Evolutionary conservation across 2,113 vertebrate genomes (phyloP), one percentile per base, ranked within the genome.

Genomic region (Cyprinodon variegatus): DNA sequence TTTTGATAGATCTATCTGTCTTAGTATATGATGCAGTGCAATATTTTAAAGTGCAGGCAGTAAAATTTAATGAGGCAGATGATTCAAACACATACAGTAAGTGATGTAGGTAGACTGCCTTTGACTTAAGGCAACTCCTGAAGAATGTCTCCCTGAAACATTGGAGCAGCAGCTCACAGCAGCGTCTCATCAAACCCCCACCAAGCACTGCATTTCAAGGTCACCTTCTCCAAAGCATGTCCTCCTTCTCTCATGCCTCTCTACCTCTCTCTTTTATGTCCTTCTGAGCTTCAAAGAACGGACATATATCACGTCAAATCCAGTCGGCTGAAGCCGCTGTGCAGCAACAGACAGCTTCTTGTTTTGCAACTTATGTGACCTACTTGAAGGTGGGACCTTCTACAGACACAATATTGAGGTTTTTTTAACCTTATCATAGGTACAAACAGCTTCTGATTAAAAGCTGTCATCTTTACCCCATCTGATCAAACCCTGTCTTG

Each of bases 291-390:
- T 87, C 81, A 83, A 69, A 40, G 69, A 77, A 83, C 71, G 76
- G 81, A 78, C 93, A 95, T 95, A 94, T 89, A 83, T 82, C 95
- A 92, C 83, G 78, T 93, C 83, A 89, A 66, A 89, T 93, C 93
- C 96, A 98, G 96, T 97, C 96, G 95, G 96, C 91, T 86, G 90
- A 95, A 93, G 92, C 95, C 79, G 77, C 90, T 89, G 86, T 85
- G 81, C 88, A 76, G 81, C 89, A 69, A 39, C 62, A 90, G 89
- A 69, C 64, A 46, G 68, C 14, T 70, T 75, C 76, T n/a, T 4
- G 50, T 80, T 78, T 82, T 73, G 78, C 85, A 79, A 83, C 83
- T 85, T 81, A 71, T 80, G 83, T 86, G 91, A 91, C 92, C 92
- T 90, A 92, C 85, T 91, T 92, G 89, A 73, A 77, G 87, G 76